Base-by-base conservation (phyloP, 2,797 vertebrate species). In the Cygnus olor region DNA sequence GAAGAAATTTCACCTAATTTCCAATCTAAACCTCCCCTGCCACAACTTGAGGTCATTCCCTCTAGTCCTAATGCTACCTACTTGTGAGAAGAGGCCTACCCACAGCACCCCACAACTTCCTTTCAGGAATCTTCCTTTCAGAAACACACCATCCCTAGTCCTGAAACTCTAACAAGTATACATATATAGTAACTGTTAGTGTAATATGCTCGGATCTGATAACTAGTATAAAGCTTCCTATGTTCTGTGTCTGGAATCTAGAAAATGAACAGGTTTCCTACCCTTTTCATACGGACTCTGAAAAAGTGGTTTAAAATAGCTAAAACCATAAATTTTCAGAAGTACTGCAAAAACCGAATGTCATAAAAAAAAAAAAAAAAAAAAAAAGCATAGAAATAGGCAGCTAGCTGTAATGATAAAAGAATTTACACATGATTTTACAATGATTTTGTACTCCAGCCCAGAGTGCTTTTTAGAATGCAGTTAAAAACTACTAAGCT, bases 341-440 rank as follows among this genome's bases (percentile, higher is more conserved):
- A 64, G 1, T 5, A 15, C 4, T 49, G 12, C 1, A 34, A 54
- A 74, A 72, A 47, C 3, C 1, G 0, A 5, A 28, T 3, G 6
- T 22, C 21, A 73, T 49, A 81, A 86, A 21, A 12, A 38, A 38
- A 38, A 10, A 38, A 38, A 38, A 10, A 38, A 38, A 38, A 10
- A 38, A 38, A 86, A 21, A 14, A 5, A 32, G 16, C 6, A 18
- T 6, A 68, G 34, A 90, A 85, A 42, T 5, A 4, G 1, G 1
- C 40, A 11, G 1, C 19, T 58, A 36, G 4, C 14, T 63, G 14
- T 32, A 79, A 44, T 2, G 0, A 11, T 42, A 32, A 71, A 86
- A 71, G 70, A 21, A 47, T 25, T 72, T 14, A 11, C 3, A 27
- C 4, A 5, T 47, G 45, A 47, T 47, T 45, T 45, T 20, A 45